Evolutionary conservation across 2,888 invertebrate genomes (phyloP), one percentile per base, ranked within the genome.

Genomic region (Halocaridina rubra): DNA sequence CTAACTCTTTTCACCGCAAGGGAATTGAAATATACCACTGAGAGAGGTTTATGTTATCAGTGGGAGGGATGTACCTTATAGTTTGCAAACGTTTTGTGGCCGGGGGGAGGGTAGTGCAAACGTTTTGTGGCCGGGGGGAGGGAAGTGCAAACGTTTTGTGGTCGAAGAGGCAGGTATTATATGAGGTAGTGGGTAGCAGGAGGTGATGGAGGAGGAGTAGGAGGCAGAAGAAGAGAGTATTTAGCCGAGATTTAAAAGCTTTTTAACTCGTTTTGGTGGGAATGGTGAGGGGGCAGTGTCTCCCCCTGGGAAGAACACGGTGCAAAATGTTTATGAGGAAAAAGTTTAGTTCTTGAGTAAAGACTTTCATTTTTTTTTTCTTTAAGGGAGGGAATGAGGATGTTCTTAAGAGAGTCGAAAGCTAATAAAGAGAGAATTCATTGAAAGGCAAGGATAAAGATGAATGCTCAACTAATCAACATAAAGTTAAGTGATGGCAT

Each of bases 11-110:
- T 22, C 32, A 7, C 8, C 33, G 46, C 39, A 33, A 19, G 46
- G 22, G 22, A 46, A 72, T 72, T 46, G 72, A 72, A 72, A 72
- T 72, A 72, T 72, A 72, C 72, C 27, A 22, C 24, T n/a, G 46
- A 67, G 30, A 32, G 29, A 10, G 19, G 72, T 46, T 46, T 5
- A 3, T 39, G 16, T 72, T 72, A 72, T 72, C 46, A 19, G 10
- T n/a, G 19, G 19, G 32, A 13, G 5, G 24, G 53, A 8, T 27
- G 46, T 27, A 53, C 24, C 27, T 39, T 32, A 74, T n/a, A 53
- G 13, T 3, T 24, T 4, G 53, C 13, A n/a, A 74, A 46, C 0
- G 13, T 13, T 74, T 27, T 5, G 29, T 30, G 16, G 46, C 24
- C n/a, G 75, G 53, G 27, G 46, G 53, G 53, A 75, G 57, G 16